Conservation (phyloP, 1,140 invertebrate genomes). For the Caerostris extrusa region DNA sequence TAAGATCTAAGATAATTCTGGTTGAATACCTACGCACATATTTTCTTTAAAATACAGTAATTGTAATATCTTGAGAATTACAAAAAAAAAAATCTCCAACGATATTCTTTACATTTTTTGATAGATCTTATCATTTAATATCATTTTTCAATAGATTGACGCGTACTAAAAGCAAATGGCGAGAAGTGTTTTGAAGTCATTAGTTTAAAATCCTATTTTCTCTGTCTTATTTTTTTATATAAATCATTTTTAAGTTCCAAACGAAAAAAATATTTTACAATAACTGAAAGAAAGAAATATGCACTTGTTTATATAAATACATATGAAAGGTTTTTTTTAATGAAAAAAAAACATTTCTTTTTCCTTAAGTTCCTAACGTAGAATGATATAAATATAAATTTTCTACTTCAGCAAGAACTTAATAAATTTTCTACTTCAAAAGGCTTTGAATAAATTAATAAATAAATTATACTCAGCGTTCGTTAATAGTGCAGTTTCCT, state of each 20-base stretch:
- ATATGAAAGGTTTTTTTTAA: background rate
- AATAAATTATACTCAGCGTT: background rate
- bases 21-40: too few species aligned
- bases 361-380: background rate
- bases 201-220: constrained; percentile 10
- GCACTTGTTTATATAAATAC: background rate
- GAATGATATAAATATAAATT: background rate
- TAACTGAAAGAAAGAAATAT: background rate
- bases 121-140: background rate
- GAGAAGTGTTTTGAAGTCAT: background rate
- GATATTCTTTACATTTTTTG: background rate
- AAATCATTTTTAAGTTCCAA: background rate
- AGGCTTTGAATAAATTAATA: background rate
- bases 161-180: background rate
- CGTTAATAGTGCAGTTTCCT: background rate
- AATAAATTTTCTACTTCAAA: background rate
- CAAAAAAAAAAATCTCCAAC: background rate
- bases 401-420: background rate
- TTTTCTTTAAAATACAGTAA: background rate
- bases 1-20: too few species aligned
- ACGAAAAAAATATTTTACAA: background rate
- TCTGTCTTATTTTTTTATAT: background rate
- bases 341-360: background rate
- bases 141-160: background rate
- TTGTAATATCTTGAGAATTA: background rate